Evolutionary conservation across 2,888 invertebrate species (phyloP).

Genomic region (Troglohyphantes excavatus): DNA sequence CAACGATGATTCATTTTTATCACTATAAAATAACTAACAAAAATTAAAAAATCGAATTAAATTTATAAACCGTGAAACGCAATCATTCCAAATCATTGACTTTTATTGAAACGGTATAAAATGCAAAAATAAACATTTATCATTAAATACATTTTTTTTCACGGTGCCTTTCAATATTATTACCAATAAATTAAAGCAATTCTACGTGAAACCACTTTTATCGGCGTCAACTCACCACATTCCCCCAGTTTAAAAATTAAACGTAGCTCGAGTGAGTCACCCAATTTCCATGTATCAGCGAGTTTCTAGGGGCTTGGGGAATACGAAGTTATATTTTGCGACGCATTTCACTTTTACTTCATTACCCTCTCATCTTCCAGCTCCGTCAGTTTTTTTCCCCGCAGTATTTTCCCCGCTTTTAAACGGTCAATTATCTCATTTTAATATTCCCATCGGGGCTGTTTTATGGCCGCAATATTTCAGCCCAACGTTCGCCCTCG

Average conservation of each 20-base stretch:
- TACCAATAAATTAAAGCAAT: not conserved
- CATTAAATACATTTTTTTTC: not conserved
- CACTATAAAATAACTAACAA: no score
- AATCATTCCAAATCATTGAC: not conserved
- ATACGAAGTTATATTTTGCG: conserved; percentile 51
- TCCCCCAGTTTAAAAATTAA: conserved; percentile 36
- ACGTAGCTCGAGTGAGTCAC: conserved; percentile 43
- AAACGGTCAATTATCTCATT: conserved; percentile 75
- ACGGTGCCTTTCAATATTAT: not conserved
- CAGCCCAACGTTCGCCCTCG: conserved; percentile 50
- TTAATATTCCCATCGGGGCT: conserved; percentile 66
- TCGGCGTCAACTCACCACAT: conserved; percentile 14
- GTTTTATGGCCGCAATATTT: conserved; percentile 71
- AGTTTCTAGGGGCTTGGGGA: conserved; percentile 53
- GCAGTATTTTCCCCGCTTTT: conserved; percentile 52
- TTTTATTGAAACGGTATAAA: not conserved
- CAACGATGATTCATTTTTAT: no score
- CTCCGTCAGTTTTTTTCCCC: conserved; percentile 39
- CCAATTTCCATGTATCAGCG: conserved; percentile 53
- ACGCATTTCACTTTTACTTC: conserved; percentile 65
- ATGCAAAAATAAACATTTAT: not conserved
- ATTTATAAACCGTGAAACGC: no score
- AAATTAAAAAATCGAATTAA: no score
- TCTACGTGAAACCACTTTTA: conserved; percentile 19
- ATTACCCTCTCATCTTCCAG: conserved; percentile 66